Conservation (phyloP, 2,113 vertebrate genomes). For the Gymnorhina tibicen region DNA sequence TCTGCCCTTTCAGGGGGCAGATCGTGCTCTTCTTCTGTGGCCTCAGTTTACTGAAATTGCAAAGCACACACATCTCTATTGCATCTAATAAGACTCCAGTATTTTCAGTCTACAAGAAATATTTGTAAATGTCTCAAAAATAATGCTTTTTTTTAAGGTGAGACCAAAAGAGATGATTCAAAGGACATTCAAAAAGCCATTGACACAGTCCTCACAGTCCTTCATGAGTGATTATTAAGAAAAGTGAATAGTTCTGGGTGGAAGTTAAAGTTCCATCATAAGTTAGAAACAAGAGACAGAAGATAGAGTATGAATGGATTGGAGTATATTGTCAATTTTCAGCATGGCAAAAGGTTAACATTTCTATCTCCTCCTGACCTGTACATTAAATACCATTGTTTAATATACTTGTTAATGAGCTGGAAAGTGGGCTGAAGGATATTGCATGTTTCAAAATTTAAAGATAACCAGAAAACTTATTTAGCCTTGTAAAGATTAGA, state of each 20-base stretch:
- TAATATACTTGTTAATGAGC: slow-evolving; percentile 20
- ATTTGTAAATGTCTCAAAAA: background rate
- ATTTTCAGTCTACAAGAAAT: background rate
- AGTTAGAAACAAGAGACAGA: background rate
- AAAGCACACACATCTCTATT: background rate
- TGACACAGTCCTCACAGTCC: background rate
- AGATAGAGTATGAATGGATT: background rate
- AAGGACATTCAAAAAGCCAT: background rate
- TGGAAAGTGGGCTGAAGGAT: background rate
- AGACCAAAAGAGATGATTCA: background rate
- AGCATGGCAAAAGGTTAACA: slow-evolving; percentile 7
- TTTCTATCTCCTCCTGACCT: background rate
- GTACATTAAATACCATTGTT: background rate
- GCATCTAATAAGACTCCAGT: background rate
- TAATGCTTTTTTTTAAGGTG: background rate
- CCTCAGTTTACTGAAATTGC: background rate
- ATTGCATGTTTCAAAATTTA: background rate
- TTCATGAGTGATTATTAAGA: background rate
- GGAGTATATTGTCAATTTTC: slow-evolving; percentile 14
- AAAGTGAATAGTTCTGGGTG: background rate
- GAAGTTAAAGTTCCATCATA: background rate
- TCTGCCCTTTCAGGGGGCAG: background rate
- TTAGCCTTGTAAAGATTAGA: background rate
- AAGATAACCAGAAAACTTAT: background rate
- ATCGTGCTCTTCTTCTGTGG: background rate